phyloP scores from a whole-genome alignment of 2,113 vertebrate genomes.

The Callorhinus ursinus region DNA sequence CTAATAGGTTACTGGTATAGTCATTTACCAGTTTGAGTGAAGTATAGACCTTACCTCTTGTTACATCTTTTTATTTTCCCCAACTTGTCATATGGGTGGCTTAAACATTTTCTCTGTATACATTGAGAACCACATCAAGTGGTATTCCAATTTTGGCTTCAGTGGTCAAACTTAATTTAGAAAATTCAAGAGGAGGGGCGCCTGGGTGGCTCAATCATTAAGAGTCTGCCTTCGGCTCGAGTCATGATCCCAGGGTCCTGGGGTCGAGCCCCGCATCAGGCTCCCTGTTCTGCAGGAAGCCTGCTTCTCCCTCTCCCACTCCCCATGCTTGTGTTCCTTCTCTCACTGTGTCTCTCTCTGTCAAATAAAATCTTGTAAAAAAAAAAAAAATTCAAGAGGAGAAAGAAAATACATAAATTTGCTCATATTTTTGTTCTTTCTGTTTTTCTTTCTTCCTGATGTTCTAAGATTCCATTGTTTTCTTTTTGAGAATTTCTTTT shows the following conservation, averaged over 20 bases:
- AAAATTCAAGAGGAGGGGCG: neutral
- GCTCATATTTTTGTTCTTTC: neutral
- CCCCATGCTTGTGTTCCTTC: no score
- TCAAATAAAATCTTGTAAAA: no score
- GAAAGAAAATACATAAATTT: constrained; percentile 5
- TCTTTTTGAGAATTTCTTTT: neutral
- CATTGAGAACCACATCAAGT: neutral
- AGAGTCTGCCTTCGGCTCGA: no score
- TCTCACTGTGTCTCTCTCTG: no score
- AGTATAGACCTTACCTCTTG: neutral
- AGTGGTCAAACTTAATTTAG: constrained; percentile 25
- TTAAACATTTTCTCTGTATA: neutral
- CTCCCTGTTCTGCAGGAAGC: no score
- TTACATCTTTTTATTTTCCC: neutral
- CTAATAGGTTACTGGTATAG: neutral
- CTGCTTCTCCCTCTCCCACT: no score
- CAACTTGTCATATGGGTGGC: neutral
- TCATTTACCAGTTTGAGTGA: neutral
- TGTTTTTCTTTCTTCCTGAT: neutral
- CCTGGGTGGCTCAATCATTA: no score
- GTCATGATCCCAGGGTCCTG: no score
- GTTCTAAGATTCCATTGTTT: neutral
- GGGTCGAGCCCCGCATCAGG: no score
- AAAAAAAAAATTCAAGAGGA: neutral
- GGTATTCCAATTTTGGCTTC: neutral